Percentiles rank a stretch among this genome's conserved stretches.
phyloP scores from a whole-genome alignment of 1,140 invertebrate genomes.

The Cheumatopsyche charites region DNA sequence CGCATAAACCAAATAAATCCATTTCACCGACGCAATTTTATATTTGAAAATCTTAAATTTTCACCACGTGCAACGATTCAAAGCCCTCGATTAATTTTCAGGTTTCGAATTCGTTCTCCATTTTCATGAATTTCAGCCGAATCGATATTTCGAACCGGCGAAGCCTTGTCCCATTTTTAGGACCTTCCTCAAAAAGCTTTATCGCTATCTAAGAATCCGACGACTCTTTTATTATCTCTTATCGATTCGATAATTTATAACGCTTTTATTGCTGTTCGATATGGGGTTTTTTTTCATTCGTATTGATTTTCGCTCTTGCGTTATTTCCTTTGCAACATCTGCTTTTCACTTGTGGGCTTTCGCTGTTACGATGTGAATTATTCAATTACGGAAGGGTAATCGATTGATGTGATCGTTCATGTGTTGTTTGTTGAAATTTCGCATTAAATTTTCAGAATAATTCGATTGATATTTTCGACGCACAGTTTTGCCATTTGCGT shows the following conservation, averaged over 20 bases:
- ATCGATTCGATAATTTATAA: too few relatives aligned
- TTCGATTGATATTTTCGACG: too few relatives aligned
- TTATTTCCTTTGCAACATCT: background rate
- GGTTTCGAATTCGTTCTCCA: background rate
- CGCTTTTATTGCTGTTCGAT: background rate
- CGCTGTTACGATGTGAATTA: slow-evolving; percentile 6
- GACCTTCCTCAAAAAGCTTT: slow-evolving; percentile 14
- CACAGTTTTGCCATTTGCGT: too few relatives aligned
- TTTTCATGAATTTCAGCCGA: background rate
- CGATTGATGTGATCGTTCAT: background rate
- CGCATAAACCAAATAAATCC: too few relatives aligned
- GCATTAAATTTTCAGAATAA: too few relatives aligned
- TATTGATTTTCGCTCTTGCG: background rate
- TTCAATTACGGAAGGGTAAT: background rate
- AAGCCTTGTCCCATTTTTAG: slow-evolving; percentile 21
- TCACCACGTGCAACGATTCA: background rate
- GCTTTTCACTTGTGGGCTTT: slow-evolving; percentile 6
- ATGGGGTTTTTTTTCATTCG: background rate
- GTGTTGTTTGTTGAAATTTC: too few relatives aligned
- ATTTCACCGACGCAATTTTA: too few relatives aligned
- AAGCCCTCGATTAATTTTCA: slow-evolving; percentile 16
- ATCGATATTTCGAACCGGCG: slow-evolving; percentile 1
- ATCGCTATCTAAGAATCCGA: slow-evolving; percentile 5
- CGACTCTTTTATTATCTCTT: background rate
- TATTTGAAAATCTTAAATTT: too few relatives aligned